Evolutionary conservation across 2,888 invertebrate species (phyloP), one percentile per base, ranked within the genome.

Genomic region (Aspidiotus destructor): DNA sequence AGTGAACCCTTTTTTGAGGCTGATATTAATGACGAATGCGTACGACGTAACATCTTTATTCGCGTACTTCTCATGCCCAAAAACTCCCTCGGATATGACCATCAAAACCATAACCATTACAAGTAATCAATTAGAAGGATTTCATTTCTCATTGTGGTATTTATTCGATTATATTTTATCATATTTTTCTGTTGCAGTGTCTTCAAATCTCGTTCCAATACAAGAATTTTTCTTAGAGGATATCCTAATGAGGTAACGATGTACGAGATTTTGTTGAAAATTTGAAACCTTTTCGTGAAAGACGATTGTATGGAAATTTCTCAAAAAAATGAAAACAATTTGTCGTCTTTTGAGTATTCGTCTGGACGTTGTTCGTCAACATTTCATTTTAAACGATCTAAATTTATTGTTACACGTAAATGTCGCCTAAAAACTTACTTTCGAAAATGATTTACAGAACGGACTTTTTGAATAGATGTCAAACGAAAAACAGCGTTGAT

Each of bases 191-290:
- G 2, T 65, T 65, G 44, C 58, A 65, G 64, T 65, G 7, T 17
- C 54, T 41, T 65, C 64, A 8, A 65, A 65, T 17, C 16, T 65
- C 9, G 57, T 65, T 16, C 64, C 57, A 7, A 65, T 65, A 41
- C 55, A 57, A 65, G 64, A 65, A 54, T 65, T 65, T 65, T 65
- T 65, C 10, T 28, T 65, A 17, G 64, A 65, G 44, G 64, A 65
- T 57, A 65, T 65, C 42, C 28, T 65, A 1, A 57, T 57, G 64
- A 65, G 64, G 64, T 65, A 61, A 48, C 10, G 2, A 28, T 28
- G 5, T 28, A 28, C 28, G 28, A 28, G 28, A 28, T 1, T 28
- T 28, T 5, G 28, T 28, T 28, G 28, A 28, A 28, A 28, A 3
- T 28, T 28, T 28, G 28, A 28, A 28, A 28, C 28, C 5, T 28